Evolutionary conservation across 2,888 invertebrate species (phyloP).

Genomic region (Cenopis cana): DNA sequence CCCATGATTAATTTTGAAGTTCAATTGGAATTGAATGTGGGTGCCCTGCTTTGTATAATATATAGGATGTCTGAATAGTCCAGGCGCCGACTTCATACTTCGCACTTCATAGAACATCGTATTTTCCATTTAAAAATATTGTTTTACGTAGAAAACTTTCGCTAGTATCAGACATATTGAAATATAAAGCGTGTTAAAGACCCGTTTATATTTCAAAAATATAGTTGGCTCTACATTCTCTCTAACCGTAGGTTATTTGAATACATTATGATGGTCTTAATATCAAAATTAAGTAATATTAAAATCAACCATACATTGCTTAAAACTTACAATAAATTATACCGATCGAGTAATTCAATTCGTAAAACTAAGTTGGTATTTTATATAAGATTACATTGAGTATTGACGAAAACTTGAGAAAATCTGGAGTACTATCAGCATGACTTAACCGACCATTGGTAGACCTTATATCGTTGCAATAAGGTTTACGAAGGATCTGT

Average conservation of each 20-base stretch:
- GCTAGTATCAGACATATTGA: too few species aligned
- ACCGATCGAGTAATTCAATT: constrained; percentile 37
- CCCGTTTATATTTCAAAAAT: too few species aligned
- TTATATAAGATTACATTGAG: constrained; percentile 46
- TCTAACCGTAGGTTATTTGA: constrained; percentile 5
- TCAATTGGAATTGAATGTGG: background rate
- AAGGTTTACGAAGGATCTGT: too few species aligned
- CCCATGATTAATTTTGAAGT: background rate
- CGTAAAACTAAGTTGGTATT: constrained; percentile 44
- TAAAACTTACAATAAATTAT: constrained; percentile 45
- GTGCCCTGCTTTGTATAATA: background rate
- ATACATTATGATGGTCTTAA: constrained; percentile 12
- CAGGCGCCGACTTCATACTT: constrained; percentile 5
- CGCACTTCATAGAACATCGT: constrained; percentile 17
- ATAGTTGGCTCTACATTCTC: background rate
- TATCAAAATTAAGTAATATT: constrained; percentile 10
- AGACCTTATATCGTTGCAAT: too few species aligned
- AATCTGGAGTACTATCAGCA: constrained; percentile 19
- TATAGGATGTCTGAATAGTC: constrained; percentile 3
- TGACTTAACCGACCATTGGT: too few species aligned
- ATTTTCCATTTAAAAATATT: background rate
- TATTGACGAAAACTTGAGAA: constrained; percentile 48
- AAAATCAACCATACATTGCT: constrained; percentile 23
- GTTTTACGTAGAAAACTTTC: too few species aligned
- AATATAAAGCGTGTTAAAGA: too few species aligned